Evolutionary conservation across 2,797 vertebrate genomes (phyloP), one percentile per base, ranked within the genome.

Genomic region (Rhinophrynus dorsalis): DNA sequence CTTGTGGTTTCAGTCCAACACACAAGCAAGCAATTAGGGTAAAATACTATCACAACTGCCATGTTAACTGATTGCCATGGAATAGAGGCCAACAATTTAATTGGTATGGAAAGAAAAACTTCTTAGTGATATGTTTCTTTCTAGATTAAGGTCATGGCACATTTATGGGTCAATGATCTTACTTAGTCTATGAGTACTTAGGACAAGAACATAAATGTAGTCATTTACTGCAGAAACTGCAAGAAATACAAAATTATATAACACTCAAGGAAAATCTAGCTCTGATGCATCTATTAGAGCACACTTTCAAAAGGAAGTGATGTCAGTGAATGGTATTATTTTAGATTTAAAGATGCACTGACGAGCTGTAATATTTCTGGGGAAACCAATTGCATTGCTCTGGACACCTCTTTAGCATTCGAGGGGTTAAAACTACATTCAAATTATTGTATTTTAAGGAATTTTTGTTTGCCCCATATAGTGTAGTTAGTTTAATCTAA

Each of bases 1-100:
- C n/a, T 61, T 60, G 67, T 50, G 47, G 56, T 69, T 60, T 66
- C 57, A 58, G 57, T 40, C 67, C 67, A 69, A 51, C 67, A 60
- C 67, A 59, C 66, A 57, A 35, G 59, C 59, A 27, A 9, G 59
- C 32, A 71, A 71, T 71, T 71, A 71, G 30, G 40, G 47, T 54
- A 62, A 54, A 48, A n/a, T 29, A 45, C 29, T 37, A 63, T 57
- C 20, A 48, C 59, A 48, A 71, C 54, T 71, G 50, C 58, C 58
- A 24, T 35, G 47, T 23, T 45, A 54, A 37, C 67, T 45, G 50
- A 55, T 54, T 62, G 67, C 68, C 59, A 63, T 63, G 24, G 52
- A 38, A 45, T 33, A 48, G 21, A 62, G 59, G 67, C 67, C 67
- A 70, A 47, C 44, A 55, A 47, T 62, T 63, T 54, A 70, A 70